Evolutionary conservation across 2,113 vertebrate species (phyloP).

Genomic region (Lipophrys pholis): DNA sequence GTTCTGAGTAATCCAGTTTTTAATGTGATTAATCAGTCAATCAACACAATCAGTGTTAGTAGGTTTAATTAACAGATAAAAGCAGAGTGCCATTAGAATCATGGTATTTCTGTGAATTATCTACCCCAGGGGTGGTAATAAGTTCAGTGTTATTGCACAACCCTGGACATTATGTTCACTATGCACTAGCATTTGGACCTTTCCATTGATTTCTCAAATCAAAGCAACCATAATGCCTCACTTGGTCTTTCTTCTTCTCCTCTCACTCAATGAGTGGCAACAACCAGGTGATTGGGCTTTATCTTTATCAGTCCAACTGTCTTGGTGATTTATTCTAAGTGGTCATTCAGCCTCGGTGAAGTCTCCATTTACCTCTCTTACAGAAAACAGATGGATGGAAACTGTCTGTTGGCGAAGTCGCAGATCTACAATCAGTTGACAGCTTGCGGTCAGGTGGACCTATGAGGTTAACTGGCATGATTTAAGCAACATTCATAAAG

Average conservation of each 20-base stretch:
- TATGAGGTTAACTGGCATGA: conserved; percentile 1
- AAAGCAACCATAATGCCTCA: not conserved
- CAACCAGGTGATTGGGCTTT: conserved; percentile 11
- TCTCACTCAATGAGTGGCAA: conserved; percentile 2
- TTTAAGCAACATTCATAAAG: conserved; percentile 8
- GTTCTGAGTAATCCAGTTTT: too few species aligned
- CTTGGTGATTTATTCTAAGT: conserved; percentile 44
- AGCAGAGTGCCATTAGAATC: too few species aligned
- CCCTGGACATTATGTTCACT: not conserved
- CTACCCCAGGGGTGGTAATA: not conserved
- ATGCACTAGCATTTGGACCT: too few species aligned
- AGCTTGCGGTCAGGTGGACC: conserved; percentile 27
- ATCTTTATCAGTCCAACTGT: conserved; percentile 30
- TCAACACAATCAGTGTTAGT: not conserved
- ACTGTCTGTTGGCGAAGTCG: conserved; percentile 5
- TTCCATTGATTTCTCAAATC: not conserved
- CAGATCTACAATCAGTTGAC: conserved; percentile 25
- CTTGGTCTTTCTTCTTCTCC: not conserved
- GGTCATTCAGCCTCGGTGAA: conserved; percentile 37
- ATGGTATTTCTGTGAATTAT: too few species aligned
- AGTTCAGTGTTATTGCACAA: not conserved
- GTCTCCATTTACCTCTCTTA: conserved; percentile 31
- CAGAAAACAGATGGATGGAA: conserved; percentile 9
- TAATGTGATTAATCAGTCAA: not conserved
- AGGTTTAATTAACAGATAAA: too few species aligned